These are phyloP conservation scores for Rhagologus leucostigma DNA, from an alignment of 2,113 vertebrate species.

Conservation along the genomic window DNA sequence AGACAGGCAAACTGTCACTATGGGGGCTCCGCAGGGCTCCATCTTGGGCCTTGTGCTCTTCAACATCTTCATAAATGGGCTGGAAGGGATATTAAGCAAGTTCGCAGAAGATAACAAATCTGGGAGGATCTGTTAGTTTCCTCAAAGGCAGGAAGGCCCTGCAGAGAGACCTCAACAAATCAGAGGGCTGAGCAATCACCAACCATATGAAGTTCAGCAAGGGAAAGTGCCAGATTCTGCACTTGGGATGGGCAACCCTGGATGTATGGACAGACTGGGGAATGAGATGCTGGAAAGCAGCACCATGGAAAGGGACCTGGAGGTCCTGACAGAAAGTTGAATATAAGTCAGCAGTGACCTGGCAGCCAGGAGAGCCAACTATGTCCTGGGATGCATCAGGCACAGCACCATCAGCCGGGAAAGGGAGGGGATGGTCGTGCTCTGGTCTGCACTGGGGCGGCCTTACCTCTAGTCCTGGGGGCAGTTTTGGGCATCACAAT, in stretches of 20 bases:
- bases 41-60: neutral
- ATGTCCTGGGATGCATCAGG: neutral
- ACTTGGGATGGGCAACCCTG: neutral
- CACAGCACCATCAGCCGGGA: accelerated
- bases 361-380: neutral
- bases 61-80: accelerated
- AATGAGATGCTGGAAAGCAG: no score
- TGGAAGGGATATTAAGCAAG: neutral
- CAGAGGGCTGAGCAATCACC: neutral
- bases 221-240: neutral
- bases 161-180: neutral
- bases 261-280: no score
- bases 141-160: neutral
- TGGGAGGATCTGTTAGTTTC: neutral
- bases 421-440: neutral
- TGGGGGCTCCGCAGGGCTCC: neutral
- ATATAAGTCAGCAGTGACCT: neutral
- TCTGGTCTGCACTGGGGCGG: neutral
- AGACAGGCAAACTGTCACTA: neutral
- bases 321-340: neutral
- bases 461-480: neutral
- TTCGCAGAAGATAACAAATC: neutral
- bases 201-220: neutral
- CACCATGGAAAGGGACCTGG: neutral
- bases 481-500: neutral